Conservation (phyloP, 2,888 invertebrate genomes). For the Lycophotia porphyrea region DNA sequence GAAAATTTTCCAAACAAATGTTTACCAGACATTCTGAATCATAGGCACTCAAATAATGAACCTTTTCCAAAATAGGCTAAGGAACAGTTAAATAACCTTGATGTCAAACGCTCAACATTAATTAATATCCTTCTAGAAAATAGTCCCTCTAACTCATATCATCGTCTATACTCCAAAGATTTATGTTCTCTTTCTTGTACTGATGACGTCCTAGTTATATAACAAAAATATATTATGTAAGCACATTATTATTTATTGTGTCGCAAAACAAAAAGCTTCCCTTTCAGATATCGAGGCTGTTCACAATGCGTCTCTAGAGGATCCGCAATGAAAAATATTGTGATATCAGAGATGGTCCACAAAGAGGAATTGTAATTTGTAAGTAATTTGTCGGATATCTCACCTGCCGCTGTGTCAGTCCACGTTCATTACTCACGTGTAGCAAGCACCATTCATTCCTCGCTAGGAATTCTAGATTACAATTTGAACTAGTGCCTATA, state of each 20-base stretch:
- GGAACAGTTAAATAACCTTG: not conserved
- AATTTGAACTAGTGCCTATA: slow-evolving; percentile 48
- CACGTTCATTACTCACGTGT: slow-evolving; percentile 58
- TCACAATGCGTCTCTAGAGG: slow-evolving; percentile 46
- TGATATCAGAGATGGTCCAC: slow-evolving; percentile 34
- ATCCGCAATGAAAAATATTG: slow-evolving; percentile 49
- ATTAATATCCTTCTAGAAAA: slow-evolving; percentile 28
- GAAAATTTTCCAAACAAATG: not conserved
- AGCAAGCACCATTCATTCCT: slow-evolving; percentile 55
- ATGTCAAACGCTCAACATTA: not conserved
- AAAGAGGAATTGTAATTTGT: slow-evolving; percentile 57
- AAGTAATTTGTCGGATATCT: slow-evolving; percentile 58
- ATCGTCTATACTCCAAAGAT: slow-evolving; percentile 37
- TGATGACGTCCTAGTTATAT: slow-evolving; percentile 50
- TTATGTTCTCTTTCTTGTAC: slow-evolving; percentile 46
- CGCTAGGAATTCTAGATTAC: slow-evolving; percentile 56
- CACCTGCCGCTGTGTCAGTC: slow-evolving; percentile 59
- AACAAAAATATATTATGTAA: slow-evolving; percentile 63
- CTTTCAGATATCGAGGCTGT: slow-evolving; percentile 53
- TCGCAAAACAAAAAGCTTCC: slow-evolving; percentile 58
- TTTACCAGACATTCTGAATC: not conserved
- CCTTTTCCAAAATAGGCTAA: not conserved
- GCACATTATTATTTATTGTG: slow-evolving; percentile 65
- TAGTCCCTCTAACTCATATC: slow-evolving; percentile 12
- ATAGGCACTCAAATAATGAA: not conserved